These are phyloP conservation scores for Cyclophora albipunctata DNA, from an alignment of 2,888 invertebrate species.

Conservation along the genomic window DNA sequence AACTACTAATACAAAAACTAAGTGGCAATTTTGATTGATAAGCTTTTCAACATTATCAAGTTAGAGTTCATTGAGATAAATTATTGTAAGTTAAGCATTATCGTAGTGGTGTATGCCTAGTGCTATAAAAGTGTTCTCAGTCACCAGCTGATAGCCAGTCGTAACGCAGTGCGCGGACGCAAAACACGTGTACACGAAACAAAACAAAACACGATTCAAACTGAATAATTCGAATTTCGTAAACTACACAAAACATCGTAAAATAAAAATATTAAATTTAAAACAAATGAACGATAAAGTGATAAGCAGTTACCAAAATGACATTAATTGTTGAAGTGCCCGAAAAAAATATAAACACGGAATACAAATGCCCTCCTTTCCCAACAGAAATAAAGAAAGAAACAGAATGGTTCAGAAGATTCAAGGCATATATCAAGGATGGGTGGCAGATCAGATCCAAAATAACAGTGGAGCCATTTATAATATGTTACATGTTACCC, in stretches of 20 bases:
- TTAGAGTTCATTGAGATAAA: too few relatives aligned
- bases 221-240: too few relatives aligned
- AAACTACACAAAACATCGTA: slow-evolving; percentile 10
- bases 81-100: too few relatives aligned
- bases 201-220: slow-evolving; percentile 42
- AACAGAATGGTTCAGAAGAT: slow-evolving; percentile 46
- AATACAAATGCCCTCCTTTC: slow-evolving; percentile 56
- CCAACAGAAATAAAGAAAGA: slow-evolving; percentile 48
- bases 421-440: slow-evolving; percentile 56
- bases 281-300: slow-evolving; percentile 55
- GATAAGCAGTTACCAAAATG: slow-evolving; percentile 52
- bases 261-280: slow-evolving; percentile 22
- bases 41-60: too few relatives aligned
- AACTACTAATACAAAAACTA: too few relatives aligned
- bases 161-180: slow-evolving; percentile 40
- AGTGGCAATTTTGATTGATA: too few relatives aligned
- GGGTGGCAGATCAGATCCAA: slow-evolving; percentile 59
- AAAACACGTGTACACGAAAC: slow-evolving; percentile 38
- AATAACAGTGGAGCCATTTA: slow-evolving; percentile 80
- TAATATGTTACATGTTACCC: slow-evolving; percentile 79
- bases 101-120: too few relatives aligned
- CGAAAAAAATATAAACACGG: slow-evolving; percentile 58
- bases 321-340: slow-evolving; percentile 68
- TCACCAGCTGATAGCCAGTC: slow-evolving; percentile 61
- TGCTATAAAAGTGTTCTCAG: too few relatives aligned